Conservation (phyloP, 1,140 invertebrate genomes). For the Drosophila miranda region DNA sequence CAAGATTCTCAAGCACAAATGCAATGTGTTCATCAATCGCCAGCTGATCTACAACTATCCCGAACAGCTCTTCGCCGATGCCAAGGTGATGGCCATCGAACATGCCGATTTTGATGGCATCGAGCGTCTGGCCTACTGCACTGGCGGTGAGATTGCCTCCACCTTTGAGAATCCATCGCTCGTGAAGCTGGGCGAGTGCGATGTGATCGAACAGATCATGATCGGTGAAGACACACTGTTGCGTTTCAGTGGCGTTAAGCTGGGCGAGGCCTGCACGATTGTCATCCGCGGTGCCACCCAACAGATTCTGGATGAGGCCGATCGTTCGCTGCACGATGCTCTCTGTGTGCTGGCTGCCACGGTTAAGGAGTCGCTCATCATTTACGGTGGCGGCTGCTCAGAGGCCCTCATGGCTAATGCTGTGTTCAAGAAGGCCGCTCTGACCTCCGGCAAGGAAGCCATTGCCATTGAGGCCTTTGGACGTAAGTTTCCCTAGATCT, state of each 20-base stretch:
- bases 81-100: constrained; percentile 99
- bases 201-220: constrained; percentile 98
- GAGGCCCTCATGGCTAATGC: constrained; percentile 99
- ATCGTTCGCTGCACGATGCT: constrained; percentile 98
- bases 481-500: constrained; percentile 55
- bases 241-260: constrained; percentile 96
- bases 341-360: constrained; percentile 98
- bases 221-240: constrained; percentile 98
- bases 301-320: constrained; percentile 99
- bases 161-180: constrained; percentile 97
- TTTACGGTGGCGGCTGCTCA: constrained; percentile 96
- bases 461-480: constrained; percentile 99
- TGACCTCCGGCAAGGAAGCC: constrained; percentile 98
- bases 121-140: constrained; percentile 97
- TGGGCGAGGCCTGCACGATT: constrained; percentile 98
- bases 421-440: constrained; percentile 91
- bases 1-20: constrained; percentile 97
- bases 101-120: constrained; percentile 99
- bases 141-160: constrained; percentile 99
- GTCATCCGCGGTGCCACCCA: constrained; percentile 99
- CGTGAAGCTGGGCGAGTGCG: constrained; percentile 96
- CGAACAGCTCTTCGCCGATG: constrained; percentile 99
- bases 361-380: constrained; percentile 94
- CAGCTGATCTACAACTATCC: constrained; percentile 99
- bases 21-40: constrained; percentile 99